These are phyloP conservation scores for Sylvilagus floridanus DNA, from an alignment of 2,797 vertebrate species.

Conservation along the genomic window DNA sequence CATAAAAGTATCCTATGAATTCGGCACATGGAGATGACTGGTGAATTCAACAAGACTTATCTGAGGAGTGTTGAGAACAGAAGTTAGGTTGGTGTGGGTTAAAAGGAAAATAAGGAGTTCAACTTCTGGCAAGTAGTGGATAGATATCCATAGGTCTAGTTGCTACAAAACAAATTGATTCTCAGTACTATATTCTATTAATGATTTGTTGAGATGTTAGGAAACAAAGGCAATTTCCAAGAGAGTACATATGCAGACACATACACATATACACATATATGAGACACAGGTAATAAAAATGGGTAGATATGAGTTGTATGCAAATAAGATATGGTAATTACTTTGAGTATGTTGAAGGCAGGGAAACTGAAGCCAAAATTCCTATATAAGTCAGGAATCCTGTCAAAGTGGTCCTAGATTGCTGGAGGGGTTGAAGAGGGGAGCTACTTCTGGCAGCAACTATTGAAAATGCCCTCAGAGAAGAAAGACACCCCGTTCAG, in stretches of 20 bases:
- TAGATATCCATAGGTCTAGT: background rate
- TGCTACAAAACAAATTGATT: background rate
- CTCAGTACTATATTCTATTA: background rate
- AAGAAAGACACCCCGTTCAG: background rate
- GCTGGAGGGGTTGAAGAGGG: background rate
- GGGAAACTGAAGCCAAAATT: background rate
- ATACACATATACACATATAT: too few species aligned
- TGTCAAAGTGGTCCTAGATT: background rate
- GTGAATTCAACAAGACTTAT: background rate
- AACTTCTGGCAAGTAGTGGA: background rate
- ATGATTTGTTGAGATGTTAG: background rate
- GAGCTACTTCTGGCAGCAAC: background rate
- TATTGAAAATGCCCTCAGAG: background rate
- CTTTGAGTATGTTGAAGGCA: background rate
- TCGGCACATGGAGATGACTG: background rate
- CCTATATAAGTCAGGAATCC: background rate
- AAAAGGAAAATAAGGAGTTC: background rate
- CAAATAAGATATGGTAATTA: background rate
- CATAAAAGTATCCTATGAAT: background rate
- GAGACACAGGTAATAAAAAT: background rate
- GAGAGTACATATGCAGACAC: too few species aligned
- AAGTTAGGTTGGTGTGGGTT: background rate
- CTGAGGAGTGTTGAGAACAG: background rate
- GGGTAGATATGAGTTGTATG: background rate
- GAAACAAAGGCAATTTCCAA: background rate